Conservation (phyloP, 2,888 invertebrate species). For the Lithosia quadra region DNA sequence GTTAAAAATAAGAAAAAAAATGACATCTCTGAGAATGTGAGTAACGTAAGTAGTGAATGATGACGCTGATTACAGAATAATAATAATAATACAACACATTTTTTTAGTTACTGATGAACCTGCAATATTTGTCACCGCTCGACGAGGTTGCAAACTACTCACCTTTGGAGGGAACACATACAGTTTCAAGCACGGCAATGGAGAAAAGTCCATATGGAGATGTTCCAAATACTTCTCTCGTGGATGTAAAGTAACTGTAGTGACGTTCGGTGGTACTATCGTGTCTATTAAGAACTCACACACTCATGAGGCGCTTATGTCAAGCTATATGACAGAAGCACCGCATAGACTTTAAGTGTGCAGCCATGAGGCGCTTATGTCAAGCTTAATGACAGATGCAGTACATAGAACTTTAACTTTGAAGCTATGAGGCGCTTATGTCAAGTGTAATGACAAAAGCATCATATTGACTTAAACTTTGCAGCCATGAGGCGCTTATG, state of each 20-base stretch:
- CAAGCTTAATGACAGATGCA: no score
- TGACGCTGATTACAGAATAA: not conserved
- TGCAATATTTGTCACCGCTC: not conserved
- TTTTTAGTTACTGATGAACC: not conserved
- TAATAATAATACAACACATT: not conserved
- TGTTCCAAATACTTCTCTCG: constrained; percentile 20
- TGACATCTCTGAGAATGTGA: not conserved
- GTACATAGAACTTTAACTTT: no score
- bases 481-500: no score
- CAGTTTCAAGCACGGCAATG: constrained; percentile 18
- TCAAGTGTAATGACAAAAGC: no score
- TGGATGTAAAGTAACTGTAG: constrained; percentile 4
- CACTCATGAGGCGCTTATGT: constrained; percentile 7
- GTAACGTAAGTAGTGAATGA: not conserved
- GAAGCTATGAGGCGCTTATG: no score
- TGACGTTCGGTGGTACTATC: not conserved
- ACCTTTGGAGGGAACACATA: constrained; percentile 25
- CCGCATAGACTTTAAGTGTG: no score
- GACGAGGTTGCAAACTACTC: constrained; percentile 20
- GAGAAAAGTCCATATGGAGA: constrained; percentile 10
- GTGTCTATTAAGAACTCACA: constrained; percentile 8
- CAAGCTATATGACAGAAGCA: not conserved
- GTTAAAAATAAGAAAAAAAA: not conserved
- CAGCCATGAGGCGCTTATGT: no score
- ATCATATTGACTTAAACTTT: no score